Evolutionary conservation across 1,140 invertebrate species (phyloP).

Genomic region (Apis laboriosa): DNA sequence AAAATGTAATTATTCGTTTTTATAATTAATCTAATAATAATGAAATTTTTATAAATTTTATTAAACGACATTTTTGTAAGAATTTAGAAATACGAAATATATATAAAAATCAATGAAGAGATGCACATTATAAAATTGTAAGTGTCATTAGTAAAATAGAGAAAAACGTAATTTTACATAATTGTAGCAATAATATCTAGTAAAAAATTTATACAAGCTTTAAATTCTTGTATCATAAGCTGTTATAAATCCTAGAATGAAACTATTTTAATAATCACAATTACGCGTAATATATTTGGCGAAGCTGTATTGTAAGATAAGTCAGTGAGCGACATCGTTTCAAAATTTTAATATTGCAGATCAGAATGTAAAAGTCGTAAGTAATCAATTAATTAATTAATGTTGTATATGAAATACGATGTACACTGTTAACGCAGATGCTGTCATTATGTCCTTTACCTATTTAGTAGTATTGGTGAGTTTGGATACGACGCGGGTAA

Average conservation of each 20-base stretch:
- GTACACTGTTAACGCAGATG: constrained; percentile 80
- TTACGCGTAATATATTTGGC: constrained; percentile 43
- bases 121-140: constrained; percentile 19
- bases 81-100: constrained; percentile 6
- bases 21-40: background rate
- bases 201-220: constrained; percentile 41
- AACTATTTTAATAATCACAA: constrained; percentile 39
- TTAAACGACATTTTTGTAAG: background rate
- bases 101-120: constrained; percentile 5
- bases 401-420: constrained; percentile 74
- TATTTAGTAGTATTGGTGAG: constrained; percentile 94
- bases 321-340: constrained; percentile 66
- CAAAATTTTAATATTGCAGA: constrained; percentile 65
- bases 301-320: constrained; percentile 60
- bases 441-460: constrained; percentile 83
- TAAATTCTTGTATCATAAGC: constrained; percentile 34
- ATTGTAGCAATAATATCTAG: constrained; percentile 24
- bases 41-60: background rate
- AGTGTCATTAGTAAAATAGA: constrained; percentile 47
- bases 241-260: constrained; percentile 36
- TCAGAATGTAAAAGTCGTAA: constrained; percentile 63
- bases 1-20: background rate
- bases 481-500: constrained; percentile 97
- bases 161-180: constrained; percentile 28
- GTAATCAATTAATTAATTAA: constrained; percentile 73